A percentile compares a stretch with the other conserved stretches of the same genome.
Conservation (phyloP, 2,113 vertebrate genomes). For the Probosciger aterrimus region DNA sequence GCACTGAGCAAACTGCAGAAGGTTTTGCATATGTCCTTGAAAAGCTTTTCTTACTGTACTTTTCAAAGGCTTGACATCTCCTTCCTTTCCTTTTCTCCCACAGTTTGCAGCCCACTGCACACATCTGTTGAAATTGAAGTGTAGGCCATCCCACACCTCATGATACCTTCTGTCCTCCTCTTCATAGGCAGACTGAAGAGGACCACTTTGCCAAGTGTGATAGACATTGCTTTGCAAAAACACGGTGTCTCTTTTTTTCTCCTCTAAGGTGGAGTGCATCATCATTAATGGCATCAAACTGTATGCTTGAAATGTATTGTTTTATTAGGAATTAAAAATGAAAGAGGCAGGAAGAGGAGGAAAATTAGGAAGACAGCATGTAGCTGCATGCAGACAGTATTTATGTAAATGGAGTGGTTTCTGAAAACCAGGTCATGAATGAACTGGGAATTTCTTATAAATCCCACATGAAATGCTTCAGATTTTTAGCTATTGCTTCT, state of each 20-base stretch:
- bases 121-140: not conserved
- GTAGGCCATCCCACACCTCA: not conserved
- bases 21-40: not conserved
- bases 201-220: not conserved
- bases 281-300: not conserved
- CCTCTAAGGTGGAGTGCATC: not conserved
- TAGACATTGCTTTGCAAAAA: not conserved
- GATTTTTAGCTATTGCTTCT: not conserved
- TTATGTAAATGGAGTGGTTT: not conserved
- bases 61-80: not conserved
- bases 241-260: rapidly evolving
- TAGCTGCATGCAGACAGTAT: not conserved
- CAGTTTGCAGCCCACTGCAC: not conserved
- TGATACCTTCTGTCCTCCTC: not conserved
- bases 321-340: not conserved
- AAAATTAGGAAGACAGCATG: not conserved
- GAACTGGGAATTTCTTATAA: not conserved
- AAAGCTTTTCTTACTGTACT: not conserved
- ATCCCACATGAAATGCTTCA: not conserved
- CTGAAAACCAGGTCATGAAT: conserved; percentile 11
- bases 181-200: not conserved
- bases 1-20: not conserved
- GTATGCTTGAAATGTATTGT: not conserved
- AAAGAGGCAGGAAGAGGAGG: not conserved
- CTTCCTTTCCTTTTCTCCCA: not conserved